Conservation (phyloP, 2,113 vertebrate genomes). For the Ailuropoda melanoleuca region DNA sequence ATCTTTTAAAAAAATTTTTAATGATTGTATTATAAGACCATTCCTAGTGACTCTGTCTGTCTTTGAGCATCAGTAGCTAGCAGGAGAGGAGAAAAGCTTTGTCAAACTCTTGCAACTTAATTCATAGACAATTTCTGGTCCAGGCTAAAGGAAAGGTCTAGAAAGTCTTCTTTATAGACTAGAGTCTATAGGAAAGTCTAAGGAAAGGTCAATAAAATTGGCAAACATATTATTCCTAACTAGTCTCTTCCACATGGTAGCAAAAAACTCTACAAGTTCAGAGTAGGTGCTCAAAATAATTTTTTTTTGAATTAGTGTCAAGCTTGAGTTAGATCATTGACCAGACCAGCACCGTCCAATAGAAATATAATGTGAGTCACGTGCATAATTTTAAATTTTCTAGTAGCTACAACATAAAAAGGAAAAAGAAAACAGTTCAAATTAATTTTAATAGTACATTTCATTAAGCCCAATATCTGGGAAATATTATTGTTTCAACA, state of each 20-base stretch:
- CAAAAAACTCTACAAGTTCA: neutral
- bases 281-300: neutral
- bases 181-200: neutral
- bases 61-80: neutral
- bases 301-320: neutral
- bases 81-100: neutral
- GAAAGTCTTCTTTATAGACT: too few relatives aligned
- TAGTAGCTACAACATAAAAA: neutral
- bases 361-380: neutral
- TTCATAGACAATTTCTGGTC: neutral
- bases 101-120: neutral
- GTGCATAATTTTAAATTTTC: neutral
- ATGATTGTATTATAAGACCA: neutral
- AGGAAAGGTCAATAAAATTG: neutral
- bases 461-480: constrained; percentile 27
- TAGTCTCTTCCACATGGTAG: neutral
- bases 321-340: neutral
- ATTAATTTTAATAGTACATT: neutral
- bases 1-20: neutral
- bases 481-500: neutral
- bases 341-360: neutral
- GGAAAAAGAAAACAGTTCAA: neutral
- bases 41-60: neutral
- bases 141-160: neutral
- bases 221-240: neutral